These are phyloP conservation scores for Heliopora coerulea DNA, from an alignment of 92 coral and sea anemone genomes.

Conservation along the genomic window DNA sequence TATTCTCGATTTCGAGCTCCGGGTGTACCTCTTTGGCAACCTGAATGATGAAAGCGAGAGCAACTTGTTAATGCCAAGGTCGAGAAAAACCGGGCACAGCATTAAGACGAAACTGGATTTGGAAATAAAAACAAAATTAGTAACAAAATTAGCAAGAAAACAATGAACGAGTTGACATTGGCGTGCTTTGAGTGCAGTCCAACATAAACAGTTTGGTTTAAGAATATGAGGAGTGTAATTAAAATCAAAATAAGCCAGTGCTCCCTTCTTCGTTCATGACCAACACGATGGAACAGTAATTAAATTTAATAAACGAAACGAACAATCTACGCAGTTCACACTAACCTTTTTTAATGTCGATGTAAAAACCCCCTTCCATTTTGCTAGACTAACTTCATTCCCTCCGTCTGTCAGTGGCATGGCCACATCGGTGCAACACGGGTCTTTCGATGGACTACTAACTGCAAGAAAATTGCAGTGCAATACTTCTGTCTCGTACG, in stretches of 20 bases:
- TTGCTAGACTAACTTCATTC: slow-evolving; percentile 50
- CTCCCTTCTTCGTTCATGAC: neutral
- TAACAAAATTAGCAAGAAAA: too few species aligned
- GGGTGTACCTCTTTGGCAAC: slow-evolving; percentile 94
- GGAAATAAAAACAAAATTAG: neutral
- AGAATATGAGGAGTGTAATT: neutral
- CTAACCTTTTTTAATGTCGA: slow-evolving; percentile 84
- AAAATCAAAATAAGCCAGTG: neutral
- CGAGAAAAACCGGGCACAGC: neutral
- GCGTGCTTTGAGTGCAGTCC: neutral
- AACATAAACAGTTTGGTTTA: too few species aligned
- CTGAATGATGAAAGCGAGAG: slow-evolving; percentile 31
- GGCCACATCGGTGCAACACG: slow-evolving; percentile 22
- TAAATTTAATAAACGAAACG: slow-evolving; percentile 8
- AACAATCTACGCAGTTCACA: neutral
- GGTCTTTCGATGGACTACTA: neutral
- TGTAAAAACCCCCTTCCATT: slow-evolving; percentile 94
- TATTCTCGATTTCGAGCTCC: slow-evolving; percentile 78
- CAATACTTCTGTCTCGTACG: neutral
- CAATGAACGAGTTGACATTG: neutral
- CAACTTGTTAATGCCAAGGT: too few species aligned
- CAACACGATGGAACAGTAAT: slow-evolving; percentile 38
- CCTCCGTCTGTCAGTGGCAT: slow-evolving; percentile 43
- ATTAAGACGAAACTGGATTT: neutral
- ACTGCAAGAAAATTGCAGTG: neutral